These are phyloP conservation scores for Saxicola maurus DNA, from an alignment of 2,797 vertebrate genomes.

Conservation along the genomic window DNA sequence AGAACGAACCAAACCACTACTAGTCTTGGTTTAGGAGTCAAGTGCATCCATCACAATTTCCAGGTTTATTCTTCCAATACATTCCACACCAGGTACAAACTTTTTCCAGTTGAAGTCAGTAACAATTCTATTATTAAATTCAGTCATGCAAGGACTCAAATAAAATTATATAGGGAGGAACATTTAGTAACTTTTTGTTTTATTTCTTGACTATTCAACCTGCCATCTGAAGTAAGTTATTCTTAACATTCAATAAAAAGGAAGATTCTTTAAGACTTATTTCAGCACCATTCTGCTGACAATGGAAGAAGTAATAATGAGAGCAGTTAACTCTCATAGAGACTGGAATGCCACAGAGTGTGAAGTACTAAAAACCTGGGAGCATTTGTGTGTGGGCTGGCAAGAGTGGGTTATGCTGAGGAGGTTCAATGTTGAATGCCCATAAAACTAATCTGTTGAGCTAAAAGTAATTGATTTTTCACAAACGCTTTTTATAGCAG, in stretches of 20 bases:
- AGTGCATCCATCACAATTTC: neutral
- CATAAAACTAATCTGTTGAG: neutral
- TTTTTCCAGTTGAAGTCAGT: neutral
- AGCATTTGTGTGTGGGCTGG: neutral
- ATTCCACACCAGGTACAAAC: neutral
- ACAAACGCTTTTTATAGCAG: neutral
- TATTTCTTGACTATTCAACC: neutral
- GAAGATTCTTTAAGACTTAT: neutral
- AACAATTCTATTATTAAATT: neutral
- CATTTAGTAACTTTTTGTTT: neutral
- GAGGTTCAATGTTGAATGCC: neutral
- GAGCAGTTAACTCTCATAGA: neutral
- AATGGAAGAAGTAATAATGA: neutral
- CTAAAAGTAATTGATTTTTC: neutral
- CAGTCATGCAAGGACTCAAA: neutral
- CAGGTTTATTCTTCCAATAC: neutral
- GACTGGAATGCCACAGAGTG: neutral
- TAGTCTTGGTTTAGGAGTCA: neutral
- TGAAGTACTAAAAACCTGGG: neutral
- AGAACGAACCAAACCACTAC: neutral
- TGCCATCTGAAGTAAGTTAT: neutral
- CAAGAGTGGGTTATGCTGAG: neutral
- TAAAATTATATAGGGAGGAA: neutral
- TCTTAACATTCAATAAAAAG: neutral
- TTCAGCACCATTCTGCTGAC: neutral